Conservation (phyloP, 2,888 invertebrate genomes). For the Acrobasis suavella region DNA sequence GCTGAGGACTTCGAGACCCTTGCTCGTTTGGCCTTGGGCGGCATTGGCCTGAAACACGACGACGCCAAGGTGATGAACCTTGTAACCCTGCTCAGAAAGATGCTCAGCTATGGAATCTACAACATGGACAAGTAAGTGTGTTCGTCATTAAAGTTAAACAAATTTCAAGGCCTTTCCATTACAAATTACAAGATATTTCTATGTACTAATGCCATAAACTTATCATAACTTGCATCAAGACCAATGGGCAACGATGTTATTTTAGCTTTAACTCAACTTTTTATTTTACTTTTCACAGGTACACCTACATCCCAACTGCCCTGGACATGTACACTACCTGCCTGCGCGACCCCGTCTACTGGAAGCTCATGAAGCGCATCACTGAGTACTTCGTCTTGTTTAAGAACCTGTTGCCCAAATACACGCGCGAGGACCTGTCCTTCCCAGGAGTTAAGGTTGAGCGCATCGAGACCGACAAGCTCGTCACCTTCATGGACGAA, state of each 20-base stretch:
- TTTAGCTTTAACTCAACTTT: no score
- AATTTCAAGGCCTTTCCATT: no score
- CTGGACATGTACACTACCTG: conserved; percentile 85
- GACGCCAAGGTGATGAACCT: conserved; percentile 80
- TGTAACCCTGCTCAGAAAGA: conserved; percentile 59
- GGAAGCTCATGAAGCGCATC: conserved; percentile 85
- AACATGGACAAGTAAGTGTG: conserved; percentile 65
- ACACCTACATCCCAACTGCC: conserved; percentile 81
- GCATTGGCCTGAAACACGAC: conserved; percentile 77
- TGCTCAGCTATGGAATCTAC: conserved; percentile 63
- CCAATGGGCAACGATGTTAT: no score
- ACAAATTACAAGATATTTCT: no score
- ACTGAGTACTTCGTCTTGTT: conserved; percentile 80
- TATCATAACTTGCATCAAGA: background rate
- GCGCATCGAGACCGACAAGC: conserved; percentile 83
- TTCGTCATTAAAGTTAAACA: background rate
- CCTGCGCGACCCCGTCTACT: conserved; percentile 88
- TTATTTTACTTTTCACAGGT: conserved; percentile 44
- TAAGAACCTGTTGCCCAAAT: conserved; percentile 82
- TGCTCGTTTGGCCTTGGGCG: conserved; percentile 85
- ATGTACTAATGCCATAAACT: background rate
- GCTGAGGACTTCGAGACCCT: conserved; percentile 85
- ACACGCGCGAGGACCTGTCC: conserved; percentile 82
- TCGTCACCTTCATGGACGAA: conserved; percentile 87
- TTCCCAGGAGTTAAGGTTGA: conserved; percentile 86